phyloP scores from a whole-genome alignment of 2,113 vertebrate species.

The Sander vitreus region DNA sequence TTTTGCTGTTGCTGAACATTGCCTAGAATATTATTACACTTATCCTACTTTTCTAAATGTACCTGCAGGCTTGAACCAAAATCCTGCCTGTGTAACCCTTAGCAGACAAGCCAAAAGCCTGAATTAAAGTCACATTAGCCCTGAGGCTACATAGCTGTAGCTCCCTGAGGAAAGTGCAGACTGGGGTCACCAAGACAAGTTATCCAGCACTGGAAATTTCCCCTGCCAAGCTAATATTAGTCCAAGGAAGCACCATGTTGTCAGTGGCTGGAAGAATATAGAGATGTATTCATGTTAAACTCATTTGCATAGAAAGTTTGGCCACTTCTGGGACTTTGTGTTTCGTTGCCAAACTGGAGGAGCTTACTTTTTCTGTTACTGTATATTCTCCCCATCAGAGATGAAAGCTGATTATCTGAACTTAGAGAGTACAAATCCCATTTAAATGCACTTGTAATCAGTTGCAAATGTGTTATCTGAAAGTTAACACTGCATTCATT shows the following conservation, averaged over 20 bases:
- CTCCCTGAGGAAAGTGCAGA: slow-evolving; percentile 38
- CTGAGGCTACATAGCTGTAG: slow-evolving; percentile 27
- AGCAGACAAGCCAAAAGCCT: not conserved
- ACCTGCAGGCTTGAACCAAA: not conserved
- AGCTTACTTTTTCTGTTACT: not conserved
- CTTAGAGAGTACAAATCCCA: too few species aligned
- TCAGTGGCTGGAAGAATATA: slow-evolving; percentile 25
- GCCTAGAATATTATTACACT: not conserved
- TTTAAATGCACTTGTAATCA: too few species aligned
- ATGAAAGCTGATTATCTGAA: too few species aligned
- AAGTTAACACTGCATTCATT: not conserved
- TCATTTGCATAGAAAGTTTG: slow-evolving; percentile 19
- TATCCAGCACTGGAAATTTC: slow-evolving; percentile 48
- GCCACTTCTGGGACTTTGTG: not conserved
- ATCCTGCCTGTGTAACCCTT: not conserved
- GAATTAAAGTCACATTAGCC: slow-evolving; percentile 5
- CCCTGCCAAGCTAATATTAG: slow-evolving; percentile 43
- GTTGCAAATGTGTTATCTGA: too few species aligned
- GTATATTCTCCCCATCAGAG: too few species aligned
- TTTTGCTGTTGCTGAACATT: not conserved
- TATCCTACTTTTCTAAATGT: not conserved
- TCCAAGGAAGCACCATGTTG: slow-evolving; percentile 31
- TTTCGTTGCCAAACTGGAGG: not conserved
- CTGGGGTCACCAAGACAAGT: slow-evolving; percentile 50
- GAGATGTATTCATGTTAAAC: slow-evolving; percentile 37